Evolutionary conservation across 2,113 vertebrate species (phyloP).

Genomic region (Monopterus albus): DNA sequence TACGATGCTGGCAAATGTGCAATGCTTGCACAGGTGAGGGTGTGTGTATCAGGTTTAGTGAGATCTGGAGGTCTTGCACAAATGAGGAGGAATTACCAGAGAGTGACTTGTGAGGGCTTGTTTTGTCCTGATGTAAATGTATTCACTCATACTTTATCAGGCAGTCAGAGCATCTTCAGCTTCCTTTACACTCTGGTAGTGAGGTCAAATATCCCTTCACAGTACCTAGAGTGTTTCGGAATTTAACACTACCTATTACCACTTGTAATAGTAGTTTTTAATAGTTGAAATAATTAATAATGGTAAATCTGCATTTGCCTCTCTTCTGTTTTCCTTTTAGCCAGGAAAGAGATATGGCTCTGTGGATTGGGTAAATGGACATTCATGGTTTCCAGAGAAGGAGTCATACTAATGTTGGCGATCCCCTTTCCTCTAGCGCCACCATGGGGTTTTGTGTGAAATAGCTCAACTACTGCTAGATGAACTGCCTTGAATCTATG

Average conservation of each 20-base stretch:
- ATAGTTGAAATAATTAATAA: no score
- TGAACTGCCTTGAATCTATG: not conserved
- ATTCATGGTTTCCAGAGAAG: not conserved
- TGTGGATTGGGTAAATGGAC: not conserved
- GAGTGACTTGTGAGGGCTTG: not conserved
- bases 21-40: not conserved
- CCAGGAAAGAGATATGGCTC: no score
- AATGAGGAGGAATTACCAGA: not conserved
- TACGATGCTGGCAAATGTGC: not conserved
- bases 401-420: no score
- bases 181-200: not conserved
- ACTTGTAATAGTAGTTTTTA: no score
- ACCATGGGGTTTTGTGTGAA: not conserved
- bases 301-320: not conserved
- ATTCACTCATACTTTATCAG: not conserved
- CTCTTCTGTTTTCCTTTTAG: no score
- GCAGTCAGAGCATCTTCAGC: not conserved
- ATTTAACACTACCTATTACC: no score
- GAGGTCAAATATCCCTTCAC: not conserved
- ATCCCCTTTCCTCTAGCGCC: no score
- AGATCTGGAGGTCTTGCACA: conserved; percentile 7
- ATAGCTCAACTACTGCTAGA: not conserved
- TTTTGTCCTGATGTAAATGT: not conserved
- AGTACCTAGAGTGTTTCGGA: no score
- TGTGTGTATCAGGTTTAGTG: conserved; percentile 8